Evolutionary conservation across 2,888 invertebrate species (phyloP), one percentile per base, ranked within the genome.

Genomic region (Crematogaster levior): DNA sequence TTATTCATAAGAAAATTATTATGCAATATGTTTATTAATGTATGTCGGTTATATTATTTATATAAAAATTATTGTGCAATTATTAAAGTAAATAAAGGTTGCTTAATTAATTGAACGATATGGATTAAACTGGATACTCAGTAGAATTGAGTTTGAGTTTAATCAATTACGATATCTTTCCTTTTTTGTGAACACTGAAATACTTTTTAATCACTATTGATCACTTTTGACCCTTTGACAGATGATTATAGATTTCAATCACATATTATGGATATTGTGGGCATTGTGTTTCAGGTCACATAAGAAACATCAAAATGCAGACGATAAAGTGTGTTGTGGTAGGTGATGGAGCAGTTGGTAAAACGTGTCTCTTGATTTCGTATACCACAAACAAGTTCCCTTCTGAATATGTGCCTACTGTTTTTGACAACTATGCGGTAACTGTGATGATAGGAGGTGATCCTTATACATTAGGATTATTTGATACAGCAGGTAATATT

Each of bases 391-490:
- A 99, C 95, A 98, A 98, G 95, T 99, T 98, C 94, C 98, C 98
- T 82, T 98, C 98, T 21, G 98, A 98, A 94, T 99, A 99, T 95
- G 98, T 98, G 91, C 99, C 99, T 81, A 99, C 99, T 70, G 98
- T 99, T 74, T 99, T 99, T 94, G 99, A 99, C 95, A 99, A 99
- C 95, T 99, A 99, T 96, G 99, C 99, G 7, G 99, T 99, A 81
- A 99, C 99, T 82, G 99, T 99, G 84, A 99, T 99, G 99, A 99
- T 99, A 92, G 99, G 99, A 81, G 99, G 99, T 77, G 99, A 99
- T 95, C 99, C 99, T 4, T 99, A 99, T 94, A 99, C 99, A 79
- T 95, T 99, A 93, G 99, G 99, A 90, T 96, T 99, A 91, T 99
- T 99, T 96, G 99, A 99, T 96, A 99, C 99, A 93, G 99, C 99